These are phyloP conservation scores for Hymenopus coronatus DNA, from an alignment of 2,888 invertebrate species.

Conservation along the genomic window DNA sequence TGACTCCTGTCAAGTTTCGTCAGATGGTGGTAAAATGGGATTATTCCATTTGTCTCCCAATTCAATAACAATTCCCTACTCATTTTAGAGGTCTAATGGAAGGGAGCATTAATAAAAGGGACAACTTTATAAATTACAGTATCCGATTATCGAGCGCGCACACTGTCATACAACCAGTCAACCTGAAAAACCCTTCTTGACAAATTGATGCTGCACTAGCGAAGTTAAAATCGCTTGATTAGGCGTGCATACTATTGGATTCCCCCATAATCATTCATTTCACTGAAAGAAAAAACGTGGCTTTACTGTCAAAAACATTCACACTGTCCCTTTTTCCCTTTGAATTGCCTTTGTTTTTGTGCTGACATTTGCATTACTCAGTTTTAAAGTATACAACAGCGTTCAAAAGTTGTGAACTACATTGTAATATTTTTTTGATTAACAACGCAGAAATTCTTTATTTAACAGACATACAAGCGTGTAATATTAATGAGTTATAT, in stretches of 20 bases:
- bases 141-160: not conserved
- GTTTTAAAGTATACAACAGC: too few relatives aligned
- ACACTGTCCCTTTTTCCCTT: too few relatives aligned
- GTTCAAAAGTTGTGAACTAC: too few relatives aligned
- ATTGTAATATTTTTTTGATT: too few relatives aligned
- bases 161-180: not conserved
- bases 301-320: too few relatives aligned
- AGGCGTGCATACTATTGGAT: not conserved
- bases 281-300: not conserved
- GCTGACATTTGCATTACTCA: too few relatives aligned
- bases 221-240: not conserved
- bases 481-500: too few relatives aligned
- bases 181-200: not conserved
- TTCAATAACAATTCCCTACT: not conserved
- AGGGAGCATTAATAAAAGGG: not conserved
- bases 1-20: not conserved
- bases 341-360: too few relatives aligned
- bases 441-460: too few relatives aligned
- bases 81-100: not conserved
- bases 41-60: not conserved
- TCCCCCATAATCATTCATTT: not conserved
- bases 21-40: not conserved
- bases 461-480: too few relatives aligned
- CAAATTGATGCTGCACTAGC: not conserved
- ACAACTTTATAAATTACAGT: slow-evolving; percentile 3